Evolutionary conservation across 1,140 invertebrate genomes (phyloP).

Genomic region (Cotesia typhae): DNA sequence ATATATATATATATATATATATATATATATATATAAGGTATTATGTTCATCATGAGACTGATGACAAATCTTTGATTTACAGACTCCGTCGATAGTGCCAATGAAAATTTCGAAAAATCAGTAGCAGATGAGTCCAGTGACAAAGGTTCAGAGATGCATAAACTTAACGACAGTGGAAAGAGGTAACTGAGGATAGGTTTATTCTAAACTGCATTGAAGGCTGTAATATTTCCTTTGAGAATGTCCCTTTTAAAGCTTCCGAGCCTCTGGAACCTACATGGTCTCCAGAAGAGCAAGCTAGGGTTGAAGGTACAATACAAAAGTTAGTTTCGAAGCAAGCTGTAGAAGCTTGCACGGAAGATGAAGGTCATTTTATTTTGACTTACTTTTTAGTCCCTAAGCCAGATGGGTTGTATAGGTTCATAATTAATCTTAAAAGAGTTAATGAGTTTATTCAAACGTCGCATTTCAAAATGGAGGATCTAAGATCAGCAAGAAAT

Average conservation of each 20-base stretch:
- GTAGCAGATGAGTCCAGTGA: conserved; percentile 8
- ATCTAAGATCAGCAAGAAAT: neutral
- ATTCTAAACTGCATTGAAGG: no score
- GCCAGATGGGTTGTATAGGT: neutral
- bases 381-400: neutral
- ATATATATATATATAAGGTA: neutral
- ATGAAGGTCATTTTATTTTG: neutral
- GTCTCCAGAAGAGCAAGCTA: no score
- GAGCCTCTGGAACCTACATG: no score
- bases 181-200: no score
- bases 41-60: conserved; percentile 1
- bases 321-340: no score
- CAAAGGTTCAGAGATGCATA: conserved; percentile 21
- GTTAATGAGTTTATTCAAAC: neutral
- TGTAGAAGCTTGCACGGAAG: no score
- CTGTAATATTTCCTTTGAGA: no score
- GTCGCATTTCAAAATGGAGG: neutral
- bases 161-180: conserved; percentile 13
- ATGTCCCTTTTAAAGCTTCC: no score
- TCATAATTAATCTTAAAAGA: neutral
- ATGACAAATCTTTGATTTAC: conserved; percentile 19
- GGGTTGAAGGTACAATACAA: no score
- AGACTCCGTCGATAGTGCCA: conserved; percentile 27
- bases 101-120: conserved; percentile 23
- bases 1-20: no score